Evolutionary conservation across 2,888 invertebrate species (phyloP).

Genomic region (Quadroppia sp.): DNA sequence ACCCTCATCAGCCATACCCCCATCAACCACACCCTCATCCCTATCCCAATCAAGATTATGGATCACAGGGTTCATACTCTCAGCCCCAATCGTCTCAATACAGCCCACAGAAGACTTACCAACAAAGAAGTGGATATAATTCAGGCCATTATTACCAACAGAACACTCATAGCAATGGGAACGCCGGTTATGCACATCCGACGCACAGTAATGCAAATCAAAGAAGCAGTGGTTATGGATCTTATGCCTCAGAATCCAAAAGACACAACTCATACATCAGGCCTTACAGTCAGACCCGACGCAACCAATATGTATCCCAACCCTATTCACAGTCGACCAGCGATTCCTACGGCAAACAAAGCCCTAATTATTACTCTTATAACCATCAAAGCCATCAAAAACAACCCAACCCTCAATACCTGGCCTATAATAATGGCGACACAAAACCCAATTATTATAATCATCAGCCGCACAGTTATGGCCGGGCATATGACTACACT

Average conservation of each 20-base stretch:
- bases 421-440: neutral
- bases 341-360: neutral
- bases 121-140: too few species aligned
- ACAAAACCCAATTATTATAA: neutral
- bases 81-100: constrained; percentile 4
- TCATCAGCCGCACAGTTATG: neutral
- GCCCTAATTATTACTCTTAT: constrained; percentile 20
- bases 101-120: neutral
- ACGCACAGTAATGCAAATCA: neutral
- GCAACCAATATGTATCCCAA: neutral
- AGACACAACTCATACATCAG: neutral
- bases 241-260: neutral
- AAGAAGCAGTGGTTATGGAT: neutral
- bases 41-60: constrained; percentile 28
- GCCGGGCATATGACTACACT: neutral
- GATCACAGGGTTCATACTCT: neutral
- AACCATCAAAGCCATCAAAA: constrained; percentile 10
- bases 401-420: neutral
- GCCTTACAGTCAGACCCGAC: neutral
- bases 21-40: neutral
- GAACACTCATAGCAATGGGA: too few species aligned
- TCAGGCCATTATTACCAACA: too few species aligned
- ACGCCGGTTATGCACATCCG: neutral
- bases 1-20: constrained; percentile 5
- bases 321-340: neutral